Evolutionary conservation across 2,797 vertebrate species (phyloP).

Genomic region (Enteromius unitaeniatus): DNA sequence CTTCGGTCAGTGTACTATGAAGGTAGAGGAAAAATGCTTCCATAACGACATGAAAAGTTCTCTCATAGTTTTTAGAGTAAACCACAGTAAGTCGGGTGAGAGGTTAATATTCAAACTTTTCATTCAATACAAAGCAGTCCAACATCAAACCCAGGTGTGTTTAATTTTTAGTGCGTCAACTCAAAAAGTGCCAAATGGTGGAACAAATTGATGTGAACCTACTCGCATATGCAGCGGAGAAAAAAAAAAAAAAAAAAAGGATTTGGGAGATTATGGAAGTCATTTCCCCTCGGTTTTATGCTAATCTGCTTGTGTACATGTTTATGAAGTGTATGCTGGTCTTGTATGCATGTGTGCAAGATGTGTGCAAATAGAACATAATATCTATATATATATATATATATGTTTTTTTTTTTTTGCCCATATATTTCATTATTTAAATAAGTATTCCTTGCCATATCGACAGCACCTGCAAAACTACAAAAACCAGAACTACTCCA

Average conservation of each 20-base stretch:
- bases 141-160: slow-evolving; percentile 5
- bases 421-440: slow-evolving; percentile 67
- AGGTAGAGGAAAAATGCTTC: slow-evolving; percentile 65
- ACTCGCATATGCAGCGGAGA: slow-evolving; percentile 8
- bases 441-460: slow-evolving; percentile 74
- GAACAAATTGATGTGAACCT: not conserved
- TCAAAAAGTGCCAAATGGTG: slow-evolving; percentile 37
- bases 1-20: slow-evolving; percentile 57
- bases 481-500: slow-evolving; percentile 3
- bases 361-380: slow-evolving; percentile 71
- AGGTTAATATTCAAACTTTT: slow-evolving; percentile 20
- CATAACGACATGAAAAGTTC: slow-evolving; percentile 48
- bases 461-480: slow-evolving; percentile 49
- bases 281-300: slow-evolving; percentile 64
- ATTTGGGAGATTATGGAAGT: slow-evolving; percentile 67
- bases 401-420: slow-evolving; percentile 43
- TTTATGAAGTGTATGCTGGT: slow-evolving; percentile 78
- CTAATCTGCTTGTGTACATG: slow-evolving; percentile 70
- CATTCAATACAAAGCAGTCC: slow-evolving; percentile 27
- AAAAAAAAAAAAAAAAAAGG: not conserved
- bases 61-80: slow-evolving; percentile 55
- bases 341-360: slow-evolving; percentile 79
- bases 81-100: not conserved
- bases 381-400: slow-evolving; percentile 61
- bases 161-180: slow-evolving; percentile 32